phyloP scores from a whole-genome alignment of 35 echinoderm and acorn worm species.

The Apostichopus japonicus region DNA sequence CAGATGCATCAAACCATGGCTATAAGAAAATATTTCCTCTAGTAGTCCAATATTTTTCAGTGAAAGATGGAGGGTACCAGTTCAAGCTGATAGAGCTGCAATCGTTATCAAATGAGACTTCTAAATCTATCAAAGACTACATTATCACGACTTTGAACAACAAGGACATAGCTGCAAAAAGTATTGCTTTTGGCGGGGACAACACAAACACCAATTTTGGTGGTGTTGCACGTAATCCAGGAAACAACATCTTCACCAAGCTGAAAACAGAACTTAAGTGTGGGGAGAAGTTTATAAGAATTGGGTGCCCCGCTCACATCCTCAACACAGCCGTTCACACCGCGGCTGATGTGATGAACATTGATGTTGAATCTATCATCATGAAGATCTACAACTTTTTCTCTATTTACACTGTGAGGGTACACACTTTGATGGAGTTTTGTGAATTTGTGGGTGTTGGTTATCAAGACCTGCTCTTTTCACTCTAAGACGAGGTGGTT shows the following conservation, averaged over 20 bases:
- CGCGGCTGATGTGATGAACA: slow-evolving; percentile 31
- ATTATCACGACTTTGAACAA: too few species aligned
- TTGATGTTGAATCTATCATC: slow-evolving; percentile 32
- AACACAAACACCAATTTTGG: slow-evolving; percentile 32
- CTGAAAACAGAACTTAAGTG: slow-evolving; percentile 23
- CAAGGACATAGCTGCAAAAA: background rate
- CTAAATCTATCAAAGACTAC: too few species aligned
- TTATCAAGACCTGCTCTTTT: background rate
- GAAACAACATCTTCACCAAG: slow-evolving; percentile 33
- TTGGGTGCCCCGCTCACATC: slow-evolving; percentile 22
- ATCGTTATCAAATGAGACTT: too few species aligned
- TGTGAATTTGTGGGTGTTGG: background rate
- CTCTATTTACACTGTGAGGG: slow-evolving; percentile 4
- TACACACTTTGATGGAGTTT: background rate
- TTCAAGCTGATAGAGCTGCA: too few species aligned
- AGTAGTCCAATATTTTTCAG: too few species aligned
- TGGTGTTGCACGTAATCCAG: slow-evolving; percentile 21
- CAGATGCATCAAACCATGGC: too few species aligned
- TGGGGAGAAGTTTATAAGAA: slow-evolving; percentile 29
- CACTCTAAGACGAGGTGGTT: slow-evolving; percentile 9
- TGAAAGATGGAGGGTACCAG: too few species aligned
- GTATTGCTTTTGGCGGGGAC: slow-evolving; percentile 24
- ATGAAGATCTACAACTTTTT: slow-evolving; percentile 12
- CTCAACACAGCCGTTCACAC: slow-evolving; percentile 27
- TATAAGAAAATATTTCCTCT: too few species aligned